phyloP scores from a whole-genome alignment of 2,797 vertebrate genomes.

The Pogoniulus pusillus region DNA sequence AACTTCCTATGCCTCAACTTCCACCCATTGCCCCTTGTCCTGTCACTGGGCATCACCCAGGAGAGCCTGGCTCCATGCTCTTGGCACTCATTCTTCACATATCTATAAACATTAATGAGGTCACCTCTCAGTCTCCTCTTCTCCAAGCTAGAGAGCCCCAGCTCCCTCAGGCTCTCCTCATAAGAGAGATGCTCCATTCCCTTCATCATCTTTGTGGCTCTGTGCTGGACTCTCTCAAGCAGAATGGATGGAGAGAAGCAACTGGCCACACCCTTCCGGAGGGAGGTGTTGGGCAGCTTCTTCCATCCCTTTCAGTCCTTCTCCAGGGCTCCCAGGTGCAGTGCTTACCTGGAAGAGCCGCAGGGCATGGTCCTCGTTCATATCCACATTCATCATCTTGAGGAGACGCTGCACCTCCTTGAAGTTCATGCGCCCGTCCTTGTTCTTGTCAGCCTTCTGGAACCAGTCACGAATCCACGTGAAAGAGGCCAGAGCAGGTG shows the following conservation, averaged over 20 bases:
- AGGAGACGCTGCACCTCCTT: conserved; percentile 88
- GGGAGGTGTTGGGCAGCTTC: background rate
- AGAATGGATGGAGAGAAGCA: background rate
- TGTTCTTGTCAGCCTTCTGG: conserved; percentile 93
- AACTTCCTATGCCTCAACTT: too few relatives aligned
- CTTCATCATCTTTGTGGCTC: too few relatives aligned
- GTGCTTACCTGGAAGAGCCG: conserved; percentile 86
- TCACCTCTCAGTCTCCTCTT: too few relatives aligned
- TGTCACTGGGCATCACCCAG: too few relatives aligned
- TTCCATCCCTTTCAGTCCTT: background rate
- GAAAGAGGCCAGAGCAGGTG: background rate
- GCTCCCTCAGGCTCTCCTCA: too few relatives aligned
- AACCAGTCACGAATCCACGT: conserved; percentile 97
- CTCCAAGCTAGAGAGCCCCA: too few relatives aligned
- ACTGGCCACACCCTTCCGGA: background rate
- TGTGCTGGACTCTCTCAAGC: too few relatives aligned
- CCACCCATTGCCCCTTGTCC: too few relatives aligned
- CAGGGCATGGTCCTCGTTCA: conserved; percentile 89
- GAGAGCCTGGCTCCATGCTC: too few relatives aligned
- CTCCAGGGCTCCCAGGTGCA: background rate
- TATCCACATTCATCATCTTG: conserved; percentile 95
- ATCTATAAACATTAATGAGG: too few relatives aligned
- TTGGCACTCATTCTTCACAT: too few relatives aligned
- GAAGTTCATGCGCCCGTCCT: conserved; percentile 93
- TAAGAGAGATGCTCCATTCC: too few relatives aligned